Evolutionary conservation across 2,113 vertebrate genomes (phyloP).

Genomic region (Pandion haliaetus): DNA sequence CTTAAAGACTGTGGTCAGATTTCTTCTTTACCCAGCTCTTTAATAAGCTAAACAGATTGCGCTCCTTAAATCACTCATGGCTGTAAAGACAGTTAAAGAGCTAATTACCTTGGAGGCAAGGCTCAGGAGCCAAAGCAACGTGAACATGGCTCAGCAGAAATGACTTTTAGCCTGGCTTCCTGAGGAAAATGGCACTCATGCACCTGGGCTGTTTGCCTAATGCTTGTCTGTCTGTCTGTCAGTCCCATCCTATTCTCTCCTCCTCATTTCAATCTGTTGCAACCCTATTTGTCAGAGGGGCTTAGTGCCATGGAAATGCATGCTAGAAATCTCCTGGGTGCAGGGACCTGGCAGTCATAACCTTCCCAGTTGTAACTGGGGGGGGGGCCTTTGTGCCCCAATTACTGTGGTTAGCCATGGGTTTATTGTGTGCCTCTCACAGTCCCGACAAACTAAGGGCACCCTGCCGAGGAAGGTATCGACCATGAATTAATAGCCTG

Average conservation of each 20-base stretch:
- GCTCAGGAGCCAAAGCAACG: not conserved
- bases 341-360: not conserved
- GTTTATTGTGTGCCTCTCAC: not conserved
- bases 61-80: not conserved
- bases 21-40: not conserved
- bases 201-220: not conserved
- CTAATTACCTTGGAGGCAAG: not conserved
- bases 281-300: not conserved
- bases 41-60: not conserved
- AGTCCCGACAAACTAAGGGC: not conserved
- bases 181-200: not conserved
- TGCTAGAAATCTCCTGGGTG: not conserved
- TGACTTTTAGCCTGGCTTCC: not conserved
- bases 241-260: not conserved
- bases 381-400: not conserved
- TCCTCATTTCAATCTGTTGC: not conserved
- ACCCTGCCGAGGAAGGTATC: not conserved
- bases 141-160: not conserved
- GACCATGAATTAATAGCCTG: not conserved
- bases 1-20: not conserved
- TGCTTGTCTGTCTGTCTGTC: not conserved
- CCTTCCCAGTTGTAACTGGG: rapidly evolving
- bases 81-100: not conserved
- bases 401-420: rapidly evolving
- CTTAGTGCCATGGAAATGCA: rapidly evolving